Evolutionary conservation across 2,888 invertebrate species (phyloP), one percentile per base, ranked within the genome.

Genomic region (Tachystola acroxantha): DNA sequence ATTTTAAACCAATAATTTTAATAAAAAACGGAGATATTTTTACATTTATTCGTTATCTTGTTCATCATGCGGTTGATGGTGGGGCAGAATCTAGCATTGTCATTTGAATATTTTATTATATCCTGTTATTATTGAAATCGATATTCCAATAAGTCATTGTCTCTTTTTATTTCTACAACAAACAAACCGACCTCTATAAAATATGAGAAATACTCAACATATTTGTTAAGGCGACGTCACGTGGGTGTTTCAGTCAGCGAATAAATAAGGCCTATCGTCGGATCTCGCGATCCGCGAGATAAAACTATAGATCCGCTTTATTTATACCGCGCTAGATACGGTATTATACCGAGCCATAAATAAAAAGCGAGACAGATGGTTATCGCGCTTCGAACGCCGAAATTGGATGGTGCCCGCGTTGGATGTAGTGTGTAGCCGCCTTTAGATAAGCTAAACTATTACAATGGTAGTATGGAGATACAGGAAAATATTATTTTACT

Each of bases 281-380:
- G 39, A 61, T 64, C 64, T 63, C 47, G 40, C 63, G 72, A 71
- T 71, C 51, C 43, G 55, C 46, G 51, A 65, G 72, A 70, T 72
- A 62, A 55, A 59, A 55, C 56, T 50, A 64, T 64, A 70, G 69
- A 70, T 70, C 55, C 48, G 53, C 57, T 57, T 68, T 66, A 70
- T 68, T 70, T 69, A 72, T 69, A 64, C 56, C 52, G 46, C 53
- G 57, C 61, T 70, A 70, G 65, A 67, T 68, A 60, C 64, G 57
- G 58, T 64, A 68, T 64, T 60, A 64, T 63, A 57, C 60, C 49
- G 45, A 44, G 36, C 51, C 63, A 69, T 74, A 75, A 75, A 76
- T 75, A 73, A 75, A 74, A 74, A 67, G 59, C 51, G 59, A 69
- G 68, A 70, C 62, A 55, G 68, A 69, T 70, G 42, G 36, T 51